Evolutionary conservation across 2,113 vertebrate genomes (phyloP), one percentile per base, ranked within the genome.

Genomic region (Peromyscus leucopus): DNA sequence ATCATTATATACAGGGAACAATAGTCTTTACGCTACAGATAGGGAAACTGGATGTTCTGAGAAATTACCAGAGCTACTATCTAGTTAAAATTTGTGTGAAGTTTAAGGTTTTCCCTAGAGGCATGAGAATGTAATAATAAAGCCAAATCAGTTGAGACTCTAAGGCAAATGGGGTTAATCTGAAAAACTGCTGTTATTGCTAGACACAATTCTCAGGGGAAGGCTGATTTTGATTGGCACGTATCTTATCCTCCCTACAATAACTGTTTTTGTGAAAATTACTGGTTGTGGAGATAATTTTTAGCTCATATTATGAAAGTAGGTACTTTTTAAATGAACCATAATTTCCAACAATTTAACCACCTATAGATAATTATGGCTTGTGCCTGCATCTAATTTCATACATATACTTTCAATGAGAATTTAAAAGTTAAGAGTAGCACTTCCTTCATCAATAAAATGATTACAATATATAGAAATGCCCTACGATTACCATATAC

Each of bases 381-480:
- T 96, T 22, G 1, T 78, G 15, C 36, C 84, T 15, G 61, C 17
- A 8, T 61, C 31, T 88, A 63, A 26, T 80, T 93, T 84, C 15
- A 65, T 46, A 85, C 33, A 11, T 61, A 85, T 11, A 7, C 31
- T 93, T 91, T 22, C n/a, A 93, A 87, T 61, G 79, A 63, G 2
- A 91, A 89, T n/a, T 92, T 69, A 39, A 89, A 94, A 95, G 59
- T n/a, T 92, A 74, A 75, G n/a, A 63, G 4, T 72, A 65, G 31
- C 90, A 5, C 57, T 7, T 87, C 3, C 3, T 94, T 94, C n/a
- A 89, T 7, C 61, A 79, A 92, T 87, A 28, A 86, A 89, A 94
- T 26, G 48, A 5, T 5, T 2, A 39, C 93, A 67, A 79, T 55
- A 55, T 15, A 36, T 48, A 69, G 11, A 82, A 65, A 3, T 78